Conservation (phyloP, 2,113 vertebrate species). For the Paraplagusia blochii region DNA sequence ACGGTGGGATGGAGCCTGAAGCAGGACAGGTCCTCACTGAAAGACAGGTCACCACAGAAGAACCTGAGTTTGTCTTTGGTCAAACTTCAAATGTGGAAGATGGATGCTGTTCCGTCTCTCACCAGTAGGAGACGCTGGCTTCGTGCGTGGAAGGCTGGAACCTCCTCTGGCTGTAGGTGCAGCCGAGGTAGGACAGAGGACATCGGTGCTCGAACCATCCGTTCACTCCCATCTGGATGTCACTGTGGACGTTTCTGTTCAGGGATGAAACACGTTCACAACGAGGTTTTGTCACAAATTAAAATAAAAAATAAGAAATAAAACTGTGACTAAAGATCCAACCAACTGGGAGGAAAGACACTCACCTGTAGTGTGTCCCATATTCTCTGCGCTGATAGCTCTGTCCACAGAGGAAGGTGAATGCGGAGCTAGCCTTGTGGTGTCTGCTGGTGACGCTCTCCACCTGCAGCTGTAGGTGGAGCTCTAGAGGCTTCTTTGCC, state of each 20-base stretch:
- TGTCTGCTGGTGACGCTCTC: conserved; percentile 87
- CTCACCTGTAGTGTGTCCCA: conserved; percentile 82
- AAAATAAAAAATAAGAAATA: too few relatives aligned
- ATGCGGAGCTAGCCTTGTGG: conserved; percentile 89
- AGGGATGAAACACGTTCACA: too few relatives aligned
- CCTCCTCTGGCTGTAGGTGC: conserved; percentile 85
- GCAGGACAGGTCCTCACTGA: conserved; percentile 80
- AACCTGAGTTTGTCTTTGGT: not conserved
- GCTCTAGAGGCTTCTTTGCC: conserved; percentile 61
- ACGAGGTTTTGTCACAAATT: too few relatives aligned
- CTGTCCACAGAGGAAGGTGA: conserved; percentile 89
- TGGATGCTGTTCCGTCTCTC: conserved; percentile 10
- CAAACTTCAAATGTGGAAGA: not conserved
- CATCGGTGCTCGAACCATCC: conserved; percentile 96
- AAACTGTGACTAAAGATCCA: too few relatives aligned
- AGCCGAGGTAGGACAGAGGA: conserved; percentile 92
- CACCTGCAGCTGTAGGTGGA: conserved; percentile 85
- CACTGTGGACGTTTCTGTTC: conserved; percentile 85
- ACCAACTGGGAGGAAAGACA: too few relatives aligned
- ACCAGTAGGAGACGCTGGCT: conserved; percentile 82
- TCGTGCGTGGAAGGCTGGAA: conserved; percentile 82
- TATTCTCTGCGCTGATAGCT: conserved; percentile 91
- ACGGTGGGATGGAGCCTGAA: conserved; percentile 84
- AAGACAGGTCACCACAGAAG: not conserved
- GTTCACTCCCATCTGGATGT: conserved; percentile 88